Conservation (phyloP, 2,888 invertebrate species). For the Sclerodermus sp. region DNA sequence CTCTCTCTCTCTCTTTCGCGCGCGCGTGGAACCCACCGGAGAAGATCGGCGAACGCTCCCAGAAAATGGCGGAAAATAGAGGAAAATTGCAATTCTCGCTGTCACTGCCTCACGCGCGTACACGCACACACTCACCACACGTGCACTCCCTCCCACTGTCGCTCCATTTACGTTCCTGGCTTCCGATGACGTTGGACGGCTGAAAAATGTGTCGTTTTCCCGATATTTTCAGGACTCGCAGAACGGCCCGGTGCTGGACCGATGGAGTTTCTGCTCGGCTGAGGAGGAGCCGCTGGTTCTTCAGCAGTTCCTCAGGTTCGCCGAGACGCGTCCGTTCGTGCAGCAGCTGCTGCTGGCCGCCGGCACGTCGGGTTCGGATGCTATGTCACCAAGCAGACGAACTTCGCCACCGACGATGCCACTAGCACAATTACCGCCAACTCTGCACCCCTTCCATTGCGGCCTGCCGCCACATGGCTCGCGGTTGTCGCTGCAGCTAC, state of each 20-base stretch:
- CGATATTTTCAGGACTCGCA: conserved; percentile 71
- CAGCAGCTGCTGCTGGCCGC: conserved; percentile 66
- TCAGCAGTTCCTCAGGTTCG: conserved; percentile 88
- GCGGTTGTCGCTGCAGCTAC: conserved; percentile 55
- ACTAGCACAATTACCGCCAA: conserved; percentile 55
- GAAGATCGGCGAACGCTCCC: too few species aligned
- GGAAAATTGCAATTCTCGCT: too few species aligned
- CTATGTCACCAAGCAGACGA: conserved; percentile 71
- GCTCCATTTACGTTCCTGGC: too few species aligned
- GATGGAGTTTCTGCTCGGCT: conserved; percentile 84
- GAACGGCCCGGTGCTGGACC: conserved; percentile 77
- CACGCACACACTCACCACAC: too few species aligned
- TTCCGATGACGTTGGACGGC: too few species aligned
- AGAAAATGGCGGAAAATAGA: too few species aligned
- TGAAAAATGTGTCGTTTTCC: too few species aligned
- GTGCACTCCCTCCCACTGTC: too few species aligned
- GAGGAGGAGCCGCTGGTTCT: conserved; percentile 90
- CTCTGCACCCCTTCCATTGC: conserved; percentile 52
- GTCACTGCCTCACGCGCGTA: too few species aligned
- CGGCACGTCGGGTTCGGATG: conserved; percentile 61
- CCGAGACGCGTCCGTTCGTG: conserved; percentile 83
- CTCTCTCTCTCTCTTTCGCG: too few species aligned
- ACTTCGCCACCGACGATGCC: conserved; percentile 65
- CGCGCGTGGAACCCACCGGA: too few species aligned
- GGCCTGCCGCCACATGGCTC: conserved; percentile 58